Percentiles rank a stretch among this genome's conserved stretches.
Conservation (phyloP, 2,888 invertebrate species). For the Vesta saturnalis region DNA sequence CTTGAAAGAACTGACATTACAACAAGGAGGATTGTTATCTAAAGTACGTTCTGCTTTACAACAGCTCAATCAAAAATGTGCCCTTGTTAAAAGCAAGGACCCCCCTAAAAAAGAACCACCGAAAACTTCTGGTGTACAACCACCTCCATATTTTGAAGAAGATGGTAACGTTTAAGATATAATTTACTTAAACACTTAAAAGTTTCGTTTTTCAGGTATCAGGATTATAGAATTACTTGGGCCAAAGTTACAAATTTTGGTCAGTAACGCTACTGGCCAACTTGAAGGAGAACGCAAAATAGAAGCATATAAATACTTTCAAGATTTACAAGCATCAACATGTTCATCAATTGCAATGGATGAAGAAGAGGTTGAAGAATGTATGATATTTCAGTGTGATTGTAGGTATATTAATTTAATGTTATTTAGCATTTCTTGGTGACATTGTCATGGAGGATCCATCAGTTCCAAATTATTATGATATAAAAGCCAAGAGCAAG, state of each 20-base stretch:
- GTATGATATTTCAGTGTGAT: conserved; percentile 8
- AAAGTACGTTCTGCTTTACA: conserved; percentile 69
- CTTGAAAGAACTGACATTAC: conserved; percentile 61
- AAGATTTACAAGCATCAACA: conserved; percentile 18
- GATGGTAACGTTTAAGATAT: conserved; percentile 13
- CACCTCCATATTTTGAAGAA: conserved; percentile 22
- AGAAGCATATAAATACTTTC: conserved; percentile 28
- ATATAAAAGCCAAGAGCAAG: conserved; percentile 33
- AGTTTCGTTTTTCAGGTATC: neutral
- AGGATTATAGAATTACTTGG: conserved; percentile 20
- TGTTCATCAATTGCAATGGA: conserved; percentile 18
- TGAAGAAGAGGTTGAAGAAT: conserved; percentile 23
- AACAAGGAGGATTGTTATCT: conserved; percentile 66
- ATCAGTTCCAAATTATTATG: conserved; percentile 24
- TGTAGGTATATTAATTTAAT: neutral
- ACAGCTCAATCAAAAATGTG: conserved; percentile 65
- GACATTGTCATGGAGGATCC: conserved; percentile 29
- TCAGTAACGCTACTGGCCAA: conserved; percentile 13
- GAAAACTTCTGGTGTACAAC: neutral
- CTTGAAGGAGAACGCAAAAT: conserved; percentile 17
- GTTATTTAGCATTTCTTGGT: conserved; percentile 20
- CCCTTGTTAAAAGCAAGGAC: conserved; percentile 36
- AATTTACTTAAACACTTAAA: neutral
- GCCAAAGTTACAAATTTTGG: conserved; percentile 20
- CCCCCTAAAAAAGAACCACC: neutral